phyloP scores from a whole-genome alignment of 2,113 vertebrate species.

The Thamnaconus septentrionalis region DNA sequence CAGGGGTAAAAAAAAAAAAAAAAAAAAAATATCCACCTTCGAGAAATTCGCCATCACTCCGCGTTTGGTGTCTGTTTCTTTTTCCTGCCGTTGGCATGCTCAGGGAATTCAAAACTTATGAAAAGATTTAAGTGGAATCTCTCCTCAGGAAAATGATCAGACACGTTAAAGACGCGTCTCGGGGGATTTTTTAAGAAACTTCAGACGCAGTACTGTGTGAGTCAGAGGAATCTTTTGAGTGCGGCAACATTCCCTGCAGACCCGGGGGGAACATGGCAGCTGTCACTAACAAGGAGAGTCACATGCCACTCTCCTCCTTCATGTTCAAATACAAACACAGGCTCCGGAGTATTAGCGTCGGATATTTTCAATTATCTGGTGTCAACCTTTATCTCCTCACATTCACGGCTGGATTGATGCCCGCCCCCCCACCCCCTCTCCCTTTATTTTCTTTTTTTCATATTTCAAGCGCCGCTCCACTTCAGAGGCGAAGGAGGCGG shows the following conservation, averaged over 20 bases:
- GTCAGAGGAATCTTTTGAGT: slow-evolving; percentile 59
- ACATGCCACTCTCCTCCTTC: slow-evolving; percentile 66
- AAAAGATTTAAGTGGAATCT: slow-evolving; percentile 49
- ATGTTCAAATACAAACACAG: slow-evolving; percentile 73
- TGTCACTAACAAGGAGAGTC: slow-evolving; percentile 77
- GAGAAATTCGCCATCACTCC: slow-evolving; percentile 25
- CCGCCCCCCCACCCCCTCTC: neutral
- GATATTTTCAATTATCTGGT: slow-evolving; percentile 74
- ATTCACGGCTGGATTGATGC: slow-evolving; percentile 61
- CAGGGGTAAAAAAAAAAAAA: slow-evolving; percentile 33
- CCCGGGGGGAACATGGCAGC: slow-evolving; percentile 73
- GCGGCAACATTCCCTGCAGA: slow-evolving; percentile 55
- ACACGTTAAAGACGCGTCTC: slow-evolving; percentile 64
- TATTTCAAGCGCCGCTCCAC: slow-evolving; percentile 61
- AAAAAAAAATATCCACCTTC: slow-evolving; percentile 14
- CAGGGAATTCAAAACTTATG: slow-evolving; percentile 61
- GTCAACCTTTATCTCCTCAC: slow-evolving; percentile 70
- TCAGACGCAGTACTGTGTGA: slow-evolving; percentile 59
- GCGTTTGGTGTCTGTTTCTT: slow-evolving; percentile 24
- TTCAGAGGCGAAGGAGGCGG: slow-evolving; percentile 61
- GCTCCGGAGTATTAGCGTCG: slow-evolving; percentile 63
- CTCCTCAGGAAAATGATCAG: slow-evolving; percentile 64
- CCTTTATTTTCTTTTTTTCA: slow-evolving; percentile 35
- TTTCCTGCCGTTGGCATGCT: slow-evolving; percentile 48
- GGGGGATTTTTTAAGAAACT: slow-evolving; percentile 55